Evolutionary conservation across 1,140 invertebrate genomes (phyloP).

Genomic region (Sipha flava): DNA sequence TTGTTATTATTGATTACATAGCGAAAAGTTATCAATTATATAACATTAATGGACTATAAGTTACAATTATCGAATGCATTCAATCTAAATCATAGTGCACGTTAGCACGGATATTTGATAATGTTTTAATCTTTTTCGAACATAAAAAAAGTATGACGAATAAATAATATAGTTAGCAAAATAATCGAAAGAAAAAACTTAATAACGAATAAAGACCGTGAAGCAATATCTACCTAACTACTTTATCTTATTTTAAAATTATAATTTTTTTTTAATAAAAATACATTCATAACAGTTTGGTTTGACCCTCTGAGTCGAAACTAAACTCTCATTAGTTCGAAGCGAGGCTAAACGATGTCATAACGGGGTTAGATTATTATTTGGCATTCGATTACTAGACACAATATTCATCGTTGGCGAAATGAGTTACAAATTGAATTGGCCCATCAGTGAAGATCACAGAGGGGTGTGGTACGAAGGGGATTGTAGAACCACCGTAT

Average conservation of each 20-base stretch:
- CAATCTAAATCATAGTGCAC: too few species aligned
- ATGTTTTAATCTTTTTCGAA: too few species aligned
- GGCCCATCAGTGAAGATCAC: constrained; percentile 1
- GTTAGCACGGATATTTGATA: too few species aligned
- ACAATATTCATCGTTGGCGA: constrained; percentile 31
- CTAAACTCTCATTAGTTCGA: constrained; percentile 24
- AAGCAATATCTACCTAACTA: neutral
- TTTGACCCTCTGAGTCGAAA: constrained; percentile 7
- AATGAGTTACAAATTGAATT: constrained; percentile 32
- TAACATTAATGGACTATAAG: too few species aligned
- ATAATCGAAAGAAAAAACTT: neutral
- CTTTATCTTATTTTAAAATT: neutral
- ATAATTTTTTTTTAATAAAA: neutral
- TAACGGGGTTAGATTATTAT: constrained; percentile 30
- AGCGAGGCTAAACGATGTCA: constrained; percentile 30
- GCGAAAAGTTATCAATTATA: too few species aligned
- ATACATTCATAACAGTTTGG: neutral
- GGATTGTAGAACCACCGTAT: constrained; percentile 11
- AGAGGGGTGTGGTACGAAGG: constrained; percentile 1
- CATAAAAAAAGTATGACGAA: too few species aligned
- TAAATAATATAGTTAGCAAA: too few species aligned
- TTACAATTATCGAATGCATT: too few species aligned
- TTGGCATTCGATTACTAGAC: constrained; percentile 29
- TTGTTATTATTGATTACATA: too few species aligned
- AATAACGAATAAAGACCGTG: neutral